These are phyloP conservation scores for Hermaeophaga mercurialis DNA, from an alignment of 2,888 invertebrate species.

Conservation along the genomic window DNA sequence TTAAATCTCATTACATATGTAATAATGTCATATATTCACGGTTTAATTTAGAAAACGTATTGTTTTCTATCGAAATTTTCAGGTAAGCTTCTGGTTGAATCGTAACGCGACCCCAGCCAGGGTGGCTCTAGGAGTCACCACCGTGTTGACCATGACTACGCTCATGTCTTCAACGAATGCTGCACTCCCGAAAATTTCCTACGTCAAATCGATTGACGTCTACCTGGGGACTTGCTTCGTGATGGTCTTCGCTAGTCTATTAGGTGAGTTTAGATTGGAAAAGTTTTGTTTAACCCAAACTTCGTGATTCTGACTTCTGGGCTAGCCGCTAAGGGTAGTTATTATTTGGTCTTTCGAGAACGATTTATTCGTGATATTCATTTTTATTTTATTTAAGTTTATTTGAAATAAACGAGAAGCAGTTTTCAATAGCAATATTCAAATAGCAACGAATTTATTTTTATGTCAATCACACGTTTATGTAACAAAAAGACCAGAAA, in stretches of 20 bases:
- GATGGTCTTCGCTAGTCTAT: slow-evolving; percentile 96
- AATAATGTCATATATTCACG: too few relatives aligned
- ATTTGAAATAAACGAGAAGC: too few relatives aligned
- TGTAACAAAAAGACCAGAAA: too few relatives aligned
- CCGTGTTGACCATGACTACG: slow-evolving; percentile 97
- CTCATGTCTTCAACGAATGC: slow-evolving; percentile 96
- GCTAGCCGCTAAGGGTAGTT: background rate
- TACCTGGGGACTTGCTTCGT: slow-evolving; percentile 98
- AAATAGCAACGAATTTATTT: too few relatives aligned
- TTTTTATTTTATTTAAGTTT: too few relatives aligned
- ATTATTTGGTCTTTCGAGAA: too few relatives aligned
- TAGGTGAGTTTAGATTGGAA: slow-evolving; percentile 69
- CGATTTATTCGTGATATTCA: too few relatives aligned
- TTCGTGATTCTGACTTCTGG: background rate
- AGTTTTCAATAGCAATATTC: too few relatives aligned
- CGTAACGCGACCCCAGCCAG: slow-evolving; percentile 93
- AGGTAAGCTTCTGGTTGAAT: slow-evolving; percentile 87
- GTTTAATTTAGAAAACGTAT: too few relatives aligned
- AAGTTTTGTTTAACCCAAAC: slow-evolving; percentile 10
- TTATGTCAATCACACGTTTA: too few relatives aligned
- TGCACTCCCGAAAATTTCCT: slow-evolving; percentile 96
- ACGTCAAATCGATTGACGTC: slow-evolving; percentile 97
- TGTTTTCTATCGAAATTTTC: too few relatives aligned
- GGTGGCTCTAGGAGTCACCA: slow-evolving; percentile 92
- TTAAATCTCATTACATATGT: too few relatives aligned